A percentile compares a stretch with the other conserved stretches of the same genome.
phyloP scores from a whole-genome alignment of 2,888 invertebrate species.

The Chrysolina haemoptera region DNA sequence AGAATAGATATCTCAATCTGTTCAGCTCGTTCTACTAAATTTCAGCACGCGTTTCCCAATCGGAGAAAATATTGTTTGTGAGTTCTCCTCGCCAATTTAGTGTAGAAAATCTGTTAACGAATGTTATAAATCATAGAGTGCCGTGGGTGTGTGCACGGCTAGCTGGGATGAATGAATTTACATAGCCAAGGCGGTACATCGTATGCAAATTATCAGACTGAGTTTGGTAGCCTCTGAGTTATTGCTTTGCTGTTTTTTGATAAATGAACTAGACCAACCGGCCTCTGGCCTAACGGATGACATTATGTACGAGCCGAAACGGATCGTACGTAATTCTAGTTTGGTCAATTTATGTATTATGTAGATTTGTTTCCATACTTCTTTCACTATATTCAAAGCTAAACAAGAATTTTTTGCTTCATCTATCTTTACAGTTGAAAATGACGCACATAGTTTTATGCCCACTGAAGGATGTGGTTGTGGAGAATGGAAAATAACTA shows the following conservation, averaged over 20 bases:
- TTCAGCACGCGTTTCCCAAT: neutral
- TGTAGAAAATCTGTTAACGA: conserved; percentile 54
- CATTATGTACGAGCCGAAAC: neutral
- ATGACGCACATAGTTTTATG: too few relatives aligned
- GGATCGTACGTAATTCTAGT: neutral
- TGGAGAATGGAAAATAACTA: too few relatives aligned
- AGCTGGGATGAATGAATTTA: conserved; percentile 48
- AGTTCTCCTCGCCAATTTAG: conserved; percentile 28
- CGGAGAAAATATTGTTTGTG: conserved; percentile 22
- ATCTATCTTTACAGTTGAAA: too few relatives aligned
- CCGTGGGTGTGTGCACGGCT: conserved; percentile 52
- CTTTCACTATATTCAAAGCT: too few relatives aligned
- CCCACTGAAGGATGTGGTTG: too few relatives aligned
- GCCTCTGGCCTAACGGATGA: neutral
- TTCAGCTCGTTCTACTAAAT: neutral
- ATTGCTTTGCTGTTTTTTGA: conserved; percentile 22
- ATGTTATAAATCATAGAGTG: conserved; percentile 55
- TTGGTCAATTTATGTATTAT: neutral
- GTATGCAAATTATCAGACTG: conserved; percentile 50
- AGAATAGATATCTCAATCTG: neutral
- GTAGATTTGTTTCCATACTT: too few relatives aligned
- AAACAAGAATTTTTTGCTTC: too few relatives aligned
- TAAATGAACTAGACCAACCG: neutral
- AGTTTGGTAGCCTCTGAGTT: conserved; percentile 42
- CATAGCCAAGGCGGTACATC: conserved; percentile 52